phyloP scores from a whole-genome alignment of 2,113 vertebrate species.

The Gasterosteus aculeatus region DNA sequence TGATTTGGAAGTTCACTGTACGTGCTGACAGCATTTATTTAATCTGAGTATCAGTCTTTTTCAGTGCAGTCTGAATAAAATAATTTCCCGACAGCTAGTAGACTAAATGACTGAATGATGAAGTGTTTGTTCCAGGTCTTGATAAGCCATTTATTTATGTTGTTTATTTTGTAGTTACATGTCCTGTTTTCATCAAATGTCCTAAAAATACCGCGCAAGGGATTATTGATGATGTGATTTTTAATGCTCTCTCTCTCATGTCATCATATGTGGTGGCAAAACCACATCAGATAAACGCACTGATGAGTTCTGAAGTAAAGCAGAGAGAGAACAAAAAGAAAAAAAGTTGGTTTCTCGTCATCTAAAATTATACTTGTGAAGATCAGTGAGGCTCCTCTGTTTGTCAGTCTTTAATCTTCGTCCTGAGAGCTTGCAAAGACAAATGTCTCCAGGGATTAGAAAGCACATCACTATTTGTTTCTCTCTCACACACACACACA shows the following conservation, averaged over 20 bases:
- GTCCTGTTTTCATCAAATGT: not conserved
- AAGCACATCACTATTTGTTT: not conserved
- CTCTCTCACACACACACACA: not conserved
- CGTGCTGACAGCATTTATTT: not conserved
- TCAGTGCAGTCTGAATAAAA: not conserved
- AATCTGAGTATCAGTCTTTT: not conserved
- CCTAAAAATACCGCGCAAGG: not conserved
- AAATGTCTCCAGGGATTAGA: constrained; percentile 25
- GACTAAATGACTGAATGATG: not conserved
- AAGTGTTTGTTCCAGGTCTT: not conserved
- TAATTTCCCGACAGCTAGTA: not conserved
- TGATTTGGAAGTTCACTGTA: not conserved
- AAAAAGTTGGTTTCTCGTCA: not conserved
- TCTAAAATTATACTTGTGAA: constrained; percentile 27
- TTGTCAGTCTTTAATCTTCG: constrained; percentile 8
- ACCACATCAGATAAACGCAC: not conserved
- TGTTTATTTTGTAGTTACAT: not conserved
- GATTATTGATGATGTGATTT: not conserved
- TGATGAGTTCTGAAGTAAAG: not conserved
- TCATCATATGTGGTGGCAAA: not conserved
- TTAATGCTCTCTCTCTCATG: not conserved
- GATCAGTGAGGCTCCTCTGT: constrained; percentile 31
- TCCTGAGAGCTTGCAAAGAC: constrained; percentile 30
- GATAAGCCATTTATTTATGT: not conserved
- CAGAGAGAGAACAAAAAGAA: not conserved